phyloP scores from a whole-genome alignment of 1,140 invertebrate species.

The Drosophila bifasciata region DNA sequence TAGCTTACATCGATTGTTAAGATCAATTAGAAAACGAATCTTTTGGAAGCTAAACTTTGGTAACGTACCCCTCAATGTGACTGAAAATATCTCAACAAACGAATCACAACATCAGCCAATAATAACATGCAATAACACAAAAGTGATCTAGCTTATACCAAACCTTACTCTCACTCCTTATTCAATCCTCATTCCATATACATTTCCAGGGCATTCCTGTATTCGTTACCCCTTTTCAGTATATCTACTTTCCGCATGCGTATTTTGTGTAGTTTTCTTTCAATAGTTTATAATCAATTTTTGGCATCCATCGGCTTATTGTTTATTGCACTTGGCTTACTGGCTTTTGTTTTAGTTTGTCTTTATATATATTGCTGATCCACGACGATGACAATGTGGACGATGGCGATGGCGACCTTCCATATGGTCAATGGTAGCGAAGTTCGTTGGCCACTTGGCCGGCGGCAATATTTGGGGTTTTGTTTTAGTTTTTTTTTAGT shows the following conservation, averaged over 20 bases:
- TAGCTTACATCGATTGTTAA: too few species aligned
- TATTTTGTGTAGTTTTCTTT: conserved; percentile 24
- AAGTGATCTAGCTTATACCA: too few species aligned
- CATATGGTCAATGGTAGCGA: conserved; percentile 39
- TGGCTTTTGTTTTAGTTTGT: conserved; percentile 27
- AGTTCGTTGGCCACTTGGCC: conserved; percentile 57
- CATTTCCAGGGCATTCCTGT: not conserved
- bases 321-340: conserved; percentile 53
- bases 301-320: conserved; percentile 32
- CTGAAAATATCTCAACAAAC: too few species aligned
- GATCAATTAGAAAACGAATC: too few species aligned
- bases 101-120: too few species aligned
- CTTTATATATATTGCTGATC: not conserved
- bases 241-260: not conserved
- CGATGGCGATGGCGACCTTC: conserved; percentile 35
- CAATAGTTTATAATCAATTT: conserved; percentile 32
- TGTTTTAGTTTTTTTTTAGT: conserved; percentile 37
- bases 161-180: too few species aligned
- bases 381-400: too few species aligned
- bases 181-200: too few species aligned
- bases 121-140: too few species aligned
- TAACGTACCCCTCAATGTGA: not conserved
- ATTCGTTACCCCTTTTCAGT: not conserved
- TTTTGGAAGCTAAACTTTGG: not conserved
- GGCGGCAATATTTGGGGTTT: conserved; percentile 34